Evolutionary conservation across 2,888 invertebrate genomes (phyloP).

Genomic region (Drosophila dives): DNA sequence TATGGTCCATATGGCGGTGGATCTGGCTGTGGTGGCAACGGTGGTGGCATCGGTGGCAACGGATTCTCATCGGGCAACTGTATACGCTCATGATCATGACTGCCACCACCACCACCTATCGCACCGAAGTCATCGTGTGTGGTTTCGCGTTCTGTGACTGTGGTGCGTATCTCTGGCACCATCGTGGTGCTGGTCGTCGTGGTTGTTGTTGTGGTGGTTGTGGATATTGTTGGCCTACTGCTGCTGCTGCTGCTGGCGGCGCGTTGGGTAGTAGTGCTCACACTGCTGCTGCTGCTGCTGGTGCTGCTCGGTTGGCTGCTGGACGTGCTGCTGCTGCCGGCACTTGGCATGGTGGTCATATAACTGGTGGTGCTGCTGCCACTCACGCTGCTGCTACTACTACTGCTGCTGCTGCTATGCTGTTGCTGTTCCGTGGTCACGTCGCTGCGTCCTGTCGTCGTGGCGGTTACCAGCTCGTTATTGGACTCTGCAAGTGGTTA

Average conservation of each 20-base stretch:
- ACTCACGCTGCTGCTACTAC: slow-evolving; percentile 44
- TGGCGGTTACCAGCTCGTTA: slow-evolving; percentile 73
- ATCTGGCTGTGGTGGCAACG: slow-evolving; percentile 81
- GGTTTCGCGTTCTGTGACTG: slow-evolving; percentile 82
- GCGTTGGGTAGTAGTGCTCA: slow-evolving; percentile 59
- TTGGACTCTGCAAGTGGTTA: slow-evolving; percentile 77
- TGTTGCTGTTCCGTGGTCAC: slow-evolving; percentile 86
- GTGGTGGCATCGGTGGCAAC: slow-evolving; percentile 69
- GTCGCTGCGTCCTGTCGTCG: slow-evolving; percentile 77
- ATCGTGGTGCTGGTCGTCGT: slow-evolving; percentile 77
- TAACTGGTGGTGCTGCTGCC: slow-evolving; percentile 70
- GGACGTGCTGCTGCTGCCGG: slow-evolving; percentile 56
- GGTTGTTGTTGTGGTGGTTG: slow-evolving; percentile 74
- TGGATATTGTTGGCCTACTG: slow-evolving; percentile 56
- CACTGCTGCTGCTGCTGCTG: slow-evolving; percentile 46
- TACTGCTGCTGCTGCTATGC: slow-evolving; percentile 79
- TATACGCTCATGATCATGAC: slow-evolving; percentile 72
- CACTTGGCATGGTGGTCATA: slow-evolving; percentile 67
- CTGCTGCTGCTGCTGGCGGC: slow-evolving; percentile 60
- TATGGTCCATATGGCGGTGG: slow-evolving; percentile 72
- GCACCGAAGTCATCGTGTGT: slow-evolving; percentile 80
- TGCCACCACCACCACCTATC: slow-evolving; percentile 44
- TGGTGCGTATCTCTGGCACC: slow-evolving; percentile 79
- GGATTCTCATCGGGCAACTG: slow-evolving; percentile 76
- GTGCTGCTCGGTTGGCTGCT: slow-evolving; percentile 53